Evolutionary conservation across 2,888 invertebrate species (phyloP), one percentile per base, ranked within the genome.

Genomic region (Aelia acuminata): DNA sequence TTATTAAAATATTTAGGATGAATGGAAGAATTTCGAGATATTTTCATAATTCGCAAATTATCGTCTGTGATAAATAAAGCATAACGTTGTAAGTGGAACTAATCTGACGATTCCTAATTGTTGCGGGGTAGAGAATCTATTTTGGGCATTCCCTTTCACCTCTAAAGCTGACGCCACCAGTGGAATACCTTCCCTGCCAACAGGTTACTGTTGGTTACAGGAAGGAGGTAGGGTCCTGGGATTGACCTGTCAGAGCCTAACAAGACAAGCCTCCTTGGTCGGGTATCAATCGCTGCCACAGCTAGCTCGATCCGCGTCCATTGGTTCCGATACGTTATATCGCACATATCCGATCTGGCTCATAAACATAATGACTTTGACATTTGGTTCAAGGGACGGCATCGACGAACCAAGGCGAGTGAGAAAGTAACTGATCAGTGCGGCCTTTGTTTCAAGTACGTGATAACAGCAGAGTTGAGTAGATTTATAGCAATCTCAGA

Each of bases 361-460:
- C 39, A 47, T 80, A 80, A 80, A 80, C 80, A 80, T 80, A 80
- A 80, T 80, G 80, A 47, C 39, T 80, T 39, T 80, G 80, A 80
- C 80, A 80, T 80, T 80, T 80, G 80, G 43, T 43, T 47, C 80
- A 47, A 80, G 80, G 43, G 80, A 47, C n/a, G 43, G 80, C 43
- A 80, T 80, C 39, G 3, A 20, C 43, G 39, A 47, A 18, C 63
- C 80, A 80, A 80, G 80, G 80, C 43, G n/a, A 80, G 80, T 80
- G 80, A 7, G 80, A 47, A 80, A 70, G 63, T 70, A 70, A 70
- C 63, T 70, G 63, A 70, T 70, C 63, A 18, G 15, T 35, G 63
- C 63, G 63, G 63, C 63, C 63, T 70, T 70, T 70, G 63, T 70
- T 70, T 70, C 63, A 70, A 70, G 63, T 70, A 70, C 63, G 63